phyloP scores from a whole-genome alignment of 2,888 invertebrate species.

The Leucophora obtusa region DNA sequence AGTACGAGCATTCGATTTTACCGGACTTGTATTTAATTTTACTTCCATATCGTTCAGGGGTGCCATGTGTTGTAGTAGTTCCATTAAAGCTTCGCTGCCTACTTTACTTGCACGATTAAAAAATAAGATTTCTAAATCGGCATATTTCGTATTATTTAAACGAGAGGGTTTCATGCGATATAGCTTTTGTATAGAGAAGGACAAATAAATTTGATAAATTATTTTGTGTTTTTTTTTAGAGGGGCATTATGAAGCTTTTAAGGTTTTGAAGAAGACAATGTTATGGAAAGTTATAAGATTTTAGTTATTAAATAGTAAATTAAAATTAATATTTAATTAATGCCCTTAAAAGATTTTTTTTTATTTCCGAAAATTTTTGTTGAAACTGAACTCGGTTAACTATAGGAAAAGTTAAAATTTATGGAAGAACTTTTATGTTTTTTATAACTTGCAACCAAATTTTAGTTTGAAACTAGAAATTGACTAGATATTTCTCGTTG shows the following conservation, averaged over 20 bases:
- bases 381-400: too few species aligned
- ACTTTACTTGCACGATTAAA: constrained; percentile 78
- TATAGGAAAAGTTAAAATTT: too few species aligned
- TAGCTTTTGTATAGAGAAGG: constrained; percentile 15
- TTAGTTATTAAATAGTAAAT: background rate
- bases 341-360: too few species aligned
- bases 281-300: background rate
- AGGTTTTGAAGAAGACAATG: too few species aligned
- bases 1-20: constrained; percentile 37
- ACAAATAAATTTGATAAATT: background rate
- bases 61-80: constrained; percentile 81
- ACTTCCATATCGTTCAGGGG: constrained; percentile 75
- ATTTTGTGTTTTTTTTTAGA: too few species aligned
- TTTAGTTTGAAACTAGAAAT: too few species aligned
- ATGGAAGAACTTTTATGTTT: too few species aligned
- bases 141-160: constrained; percentile 87
- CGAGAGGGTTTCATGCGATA: constrained; percentile 79
- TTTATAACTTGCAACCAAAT: too few species aligned
- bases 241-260: too few species aligned
- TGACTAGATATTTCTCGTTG: too few species aligned
- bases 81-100: constrained; percentile 92
- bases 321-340: background rate
- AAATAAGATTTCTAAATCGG: constrained; percentile 85
- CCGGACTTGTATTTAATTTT: constrained; percentile 79
- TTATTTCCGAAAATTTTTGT: too few species aligned